A percentile compares a stretch with the other conserved stretches of the same genome.
phyloP scores from a whole-genome alignment of 2,113 vertebrate species.

The Galeopterus variegatus region DNA sequence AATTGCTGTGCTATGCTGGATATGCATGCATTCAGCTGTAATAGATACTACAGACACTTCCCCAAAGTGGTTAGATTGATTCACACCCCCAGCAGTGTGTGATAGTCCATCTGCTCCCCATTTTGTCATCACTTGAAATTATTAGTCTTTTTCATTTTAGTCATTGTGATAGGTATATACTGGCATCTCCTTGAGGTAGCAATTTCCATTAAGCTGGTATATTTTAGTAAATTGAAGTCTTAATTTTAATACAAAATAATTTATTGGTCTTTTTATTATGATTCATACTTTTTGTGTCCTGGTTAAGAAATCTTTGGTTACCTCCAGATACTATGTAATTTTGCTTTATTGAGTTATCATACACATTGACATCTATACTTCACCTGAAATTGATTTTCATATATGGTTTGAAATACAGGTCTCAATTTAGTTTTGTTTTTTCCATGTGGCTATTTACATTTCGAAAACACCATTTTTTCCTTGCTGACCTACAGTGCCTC shows the following conservation, averaged over 20 bases:
- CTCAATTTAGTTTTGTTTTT: background rate
- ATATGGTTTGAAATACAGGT: background rate
- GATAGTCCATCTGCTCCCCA: background rate
- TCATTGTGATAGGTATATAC: background rate
- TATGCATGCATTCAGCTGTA: background rate
- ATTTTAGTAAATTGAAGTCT: background rate
- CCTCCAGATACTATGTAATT: background rate
- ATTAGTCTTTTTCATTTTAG: background rate
- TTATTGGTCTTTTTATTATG: background rate
- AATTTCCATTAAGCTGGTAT: background rate
- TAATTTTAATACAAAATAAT: background rate
- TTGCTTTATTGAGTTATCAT: background rate
- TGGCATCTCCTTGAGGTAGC: background rate
- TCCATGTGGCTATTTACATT: background rate
- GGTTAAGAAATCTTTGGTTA: background rate
- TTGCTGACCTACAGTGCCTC: background rate
- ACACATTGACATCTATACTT: background rate
- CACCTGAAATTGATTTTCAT: background rate
- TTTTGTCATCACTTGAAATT: background rate
- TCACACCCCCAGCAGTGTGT: background rate
- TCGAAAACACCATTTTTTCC: background rate
- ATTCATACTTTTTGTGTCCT: background rate
- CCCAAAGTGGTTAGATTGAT: background rate
- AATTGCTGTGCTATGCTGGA: background rate
- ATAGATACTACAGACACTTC: background rate